Conservation (phyloP, 2,113 vertebrate species). For the Urocynchramus pylzowi region DNA sequence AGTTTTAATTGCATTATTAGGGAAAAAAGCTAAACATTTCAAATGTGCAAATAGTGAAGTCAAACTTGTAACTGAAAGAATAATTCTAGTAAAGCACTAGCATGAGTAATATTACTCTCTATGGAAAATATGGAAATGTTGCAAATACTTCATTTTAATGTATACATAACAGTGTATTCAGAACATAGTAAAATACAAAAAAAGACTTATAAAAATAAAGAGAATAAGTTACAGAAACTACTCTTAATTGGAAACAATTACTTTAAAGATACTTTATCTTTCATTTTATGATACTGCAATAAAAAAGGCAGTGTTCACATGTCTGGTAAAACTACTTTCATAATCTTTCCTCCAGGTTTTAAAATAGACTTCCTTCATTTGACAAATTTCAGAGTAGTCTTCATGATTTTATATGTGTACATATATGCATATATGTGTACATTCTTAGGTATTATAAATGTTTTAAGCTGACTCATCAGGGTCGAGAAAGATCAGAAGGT, state of each 20-base stretch:
- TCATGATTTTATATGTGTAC: not conserved
- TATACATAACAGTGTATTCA: rapidly evolving
- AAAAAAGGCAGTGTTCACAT: not conserved
- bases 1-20: not conserved
- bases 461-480: not conserved
- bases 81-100: not conserved
- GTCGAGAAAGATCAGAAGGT: not conserved
- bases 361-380: not conserved
- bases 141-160: not conserved
- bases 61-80: not conserved
- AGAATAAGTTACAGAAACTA: not conserved
- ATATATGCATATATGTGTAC: rapidly evolving
- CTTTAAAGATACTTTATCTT: not conserved
- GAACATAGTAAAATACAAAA: not conserved
- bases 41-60: not conserved
- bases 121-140: rapidly evolving
- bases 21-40: not conserved
- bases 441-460: not conserved
- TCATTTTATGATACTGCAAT: not conserved
- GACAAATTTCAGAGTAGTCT: not conserved
- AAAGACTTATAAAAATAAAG: not conserved
- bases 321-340: not conserved
- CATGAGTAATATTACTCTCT: not conserved
- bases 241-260: not conserved
- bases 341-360: not conserved